phyloP scores from a whole-genome alignment of 2,888 invertebrate species.

The Chirona hameri region DNA sequence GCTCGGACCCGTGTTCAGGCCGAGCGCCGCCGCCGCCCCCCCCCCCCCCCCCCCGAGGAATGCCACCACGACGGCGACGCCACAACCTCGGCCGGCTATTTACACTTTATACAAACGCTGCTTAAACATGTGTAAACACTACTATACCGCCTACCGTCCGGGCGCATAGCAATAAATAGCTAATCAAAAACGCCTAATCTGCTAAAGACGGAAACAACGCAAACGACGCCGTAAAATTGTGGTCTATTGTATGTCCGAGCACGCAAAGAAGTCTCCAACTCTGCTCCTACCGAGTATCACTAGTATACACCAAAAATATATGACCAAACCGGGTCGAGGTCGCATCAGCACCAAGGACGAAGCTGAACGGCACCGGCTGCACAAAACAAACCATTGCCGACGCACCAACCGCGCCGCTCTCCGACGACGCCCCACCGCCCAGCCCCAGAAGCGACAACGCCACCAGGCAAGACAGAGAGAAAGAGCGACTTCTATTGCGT shows the following conservation, averaged over 20 bases:
- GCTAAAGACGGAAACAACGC: not conserved
- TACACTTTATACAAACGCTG: slow-evolving; percentile 3
- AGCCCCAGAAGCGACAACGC: not conserved
- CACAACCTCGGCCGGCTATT: not conserved
- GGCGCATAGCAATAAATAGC: not conserved
- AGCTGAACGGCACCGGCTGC: not conserved
- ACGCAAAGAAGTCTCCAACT: not conserved
- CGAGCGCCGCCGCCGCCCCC: no score
- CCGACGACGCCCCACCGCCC: not conserved
- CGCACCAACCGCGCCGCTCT: not conserved
- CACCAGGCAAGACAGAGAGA: not conserved
- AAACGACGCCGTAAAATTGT: not conserved
- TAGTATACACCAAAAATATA: not conserved
- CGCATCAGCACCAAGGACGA: not conserved
- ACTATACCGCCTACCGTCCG: not conserved
- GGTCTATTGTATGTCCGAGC: not conserved
- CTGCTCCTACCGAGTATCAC: not conserved
- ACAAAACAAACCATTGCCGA: not conserved
- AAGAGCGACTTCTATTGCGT: not conserved
- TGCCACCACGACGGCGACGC: no score
- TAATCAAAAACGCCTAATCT: not conserved
- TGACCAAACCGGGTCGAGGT: not conserved
- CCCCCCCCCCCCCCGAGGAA: no score
- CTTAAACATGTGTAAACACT: not conserved
- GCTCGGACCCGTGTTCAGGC: no score